A percentile compares a stretch with the other conserved stretches of the same genome.
phyloP scores from a whole-genome alignment of 2,888 invertebrate species.

The Tuta absoluta region DNA sequence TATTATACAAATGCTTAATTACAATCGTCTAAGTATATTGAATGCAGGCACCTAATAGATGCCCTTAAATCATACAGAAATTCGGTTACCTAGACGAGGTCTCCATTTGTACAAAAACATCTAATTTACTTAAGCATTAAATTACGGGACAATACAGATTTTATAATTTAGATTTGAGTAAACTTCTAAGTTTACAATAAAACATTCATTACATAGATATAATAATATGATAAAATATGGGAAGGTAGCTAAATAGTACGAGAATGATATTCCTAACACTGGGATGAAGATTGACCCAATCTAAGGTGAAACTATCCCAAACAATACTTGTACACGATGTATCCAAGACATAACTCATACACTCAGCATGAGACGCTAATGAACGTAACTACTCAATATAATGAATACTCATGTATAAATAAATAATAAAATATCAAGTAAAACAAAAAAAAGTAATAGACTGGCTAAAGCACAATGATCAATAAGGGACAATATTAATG shows the following conservation, averaged over 20 bases:
- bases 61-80: constrained; percentile 63
- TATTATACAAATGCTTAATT: constrained; percentile 44
- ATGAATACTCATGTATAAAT: constrained; percentile 70
- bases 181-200: constrained; percentile 76
- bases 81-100: constrained; percentile 81
- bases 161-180: constrained; percentile 71
- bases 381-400: constrained; percentile 57
- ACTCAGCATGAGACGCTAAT: constrained; percentile 58
- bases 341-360: constrained; percentile 54
- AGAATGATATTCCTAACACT: constrained; percentile 66
- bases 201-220: constrained; percentile 77
- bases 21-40: constrained; percentile 52
- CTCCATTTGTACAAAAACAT: constrained; percentile 77
- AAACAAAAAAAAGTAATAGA: constrained; percentile 78
- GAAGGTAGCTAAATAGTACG: constrained; percentile 68
- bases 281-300: constrained; percentile 49
- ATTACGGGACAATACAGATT: constrained; percentile 76
- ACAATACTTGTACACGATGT: constrained; percentile 49
- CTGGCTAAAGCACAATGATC: constrained; percentile 76
- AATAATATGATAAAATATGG: constrained; percentile 65
- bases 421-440: constrained; percentile 81
- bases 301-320: constrained; percentile 42
- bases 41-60: constrained; percentile 42
- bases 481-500: constrained; percentile 78
- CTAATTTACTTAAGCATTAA: constrained; percentile 64